Percentiles rank a stretch among this genome's conserved stretches.
Conservation (phyloP, 2,797 vertebrate species). For the Coreius guichenoti region DNA sequence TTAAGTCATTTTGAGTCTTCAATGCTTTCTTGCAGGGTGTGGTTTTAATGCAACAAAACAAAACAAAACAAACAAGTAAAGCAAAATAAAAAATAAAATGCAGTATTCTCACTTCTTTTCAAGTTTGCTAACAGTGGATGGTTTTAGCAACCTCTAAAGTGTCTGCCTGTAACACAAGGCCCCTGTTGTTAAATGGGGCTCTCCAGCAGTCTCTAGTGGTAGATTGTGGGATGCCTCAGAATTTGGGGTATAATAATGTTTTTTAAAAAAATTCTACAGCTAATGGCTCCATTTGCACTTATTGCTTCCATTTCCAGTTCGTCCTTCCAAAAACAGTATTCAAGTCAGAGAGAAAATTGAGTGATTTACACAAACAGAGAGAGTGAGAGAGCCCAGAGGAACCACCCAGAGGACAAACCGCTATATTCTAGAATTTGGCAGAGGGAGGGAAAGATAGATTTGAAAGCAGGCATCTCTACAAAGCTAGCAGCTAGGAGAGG, state of each 20-base stretch:
- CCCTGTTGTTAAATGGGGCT: not conserved
- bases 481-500: constrained; percentile 48
- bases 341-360: constrained; percentile 20
- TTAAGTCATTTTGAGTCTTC: not conserved
- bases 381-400: constrained; percentile 35
- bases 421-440: constrained; percentile 40
- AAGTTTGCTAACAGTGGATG: not conserved
- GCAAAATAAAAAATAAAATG: not conserved
- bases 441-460: constrained; percentile 35
- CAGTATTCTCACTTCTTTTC: not conserved
- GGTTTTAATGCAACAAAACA: not conserved
- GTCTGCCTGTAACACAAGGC: not conserved
- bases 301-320: constrained; percentile 1
- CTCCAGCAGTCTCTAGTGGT: constrained; percentile 44
- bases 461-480: constrained; percentile 49
- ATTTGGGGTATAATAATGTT: not conserved
- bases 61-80: not conserved
- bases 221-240: constrained; percentile 30
- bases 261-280: not conserved
- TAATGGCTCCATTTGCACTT: constrained; percentile 28
- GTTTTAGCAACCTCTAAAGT: not conserved
- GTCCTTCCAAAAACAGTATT: constrained; percentile 19
- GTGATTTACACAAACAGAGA: constrained; percentile 45
- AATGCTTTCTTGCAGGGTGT: not conserved
- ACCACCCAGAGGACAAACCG: constrained; percentile 33